These are phyloP conservation scores for Enteromius trimaculatus DNA, from an alignment of 2,797 vertebrate genomes.

Conservation along the genomic window DNA sequence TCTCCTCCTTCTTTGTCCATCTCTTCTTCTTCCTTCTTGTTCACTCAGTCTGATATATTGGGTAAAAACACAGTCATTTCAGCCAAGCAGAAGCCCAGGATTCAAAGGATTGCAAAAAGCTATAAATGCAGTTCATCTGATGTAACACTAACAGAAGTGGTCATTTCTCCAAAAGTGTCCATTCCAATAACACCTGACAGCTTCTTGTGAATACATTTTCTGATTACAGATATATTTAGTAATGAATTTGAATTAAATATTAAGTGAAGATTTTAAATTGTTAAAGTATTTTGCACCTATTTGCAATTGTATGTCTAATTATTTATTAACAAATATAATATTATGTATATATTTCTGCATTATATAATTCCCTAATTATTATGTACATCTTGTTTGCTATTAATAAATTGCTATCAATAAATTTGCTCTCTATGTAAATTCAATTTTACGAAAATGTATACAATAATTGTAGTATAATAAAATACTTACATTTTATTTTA, in stretches of 20 bases:
- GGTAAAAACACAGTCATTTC: neutral
- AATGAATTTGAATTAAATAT: neutral
- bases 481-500: neutral
- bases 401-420: neutral
- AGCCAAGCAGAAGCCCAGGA: neutral
- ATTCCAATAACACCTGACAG: neutral
- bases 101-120: neutral
- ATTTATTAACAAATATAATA: neutral
- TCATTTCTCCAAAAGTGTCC: neutral
- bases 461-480: neutral
- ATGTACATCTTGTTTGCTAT: neutral
- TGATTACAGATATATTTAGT: neutral
- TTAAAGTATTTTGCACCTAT: neutral
- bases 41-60: constrained; percentile 10
- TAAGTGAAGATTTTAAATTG: neutral
- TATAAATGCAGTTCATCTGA: neutral
- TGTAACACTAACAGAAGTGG: neutral
- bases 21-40: constrained; percentile 21
- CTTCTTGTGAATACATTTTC: neutral
- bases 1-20: constrained; percentile 25
- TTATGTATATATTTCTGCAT: neutral
- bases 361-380: neutral
- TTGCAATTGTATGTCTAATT: neutral
- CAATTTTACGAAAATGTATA: neutral
- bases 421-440: too few species aligned